Evolutionary conservation across 2,113 vertebrate species (phyloP).

Genomic region (Podarcis cretensis): DNA sequence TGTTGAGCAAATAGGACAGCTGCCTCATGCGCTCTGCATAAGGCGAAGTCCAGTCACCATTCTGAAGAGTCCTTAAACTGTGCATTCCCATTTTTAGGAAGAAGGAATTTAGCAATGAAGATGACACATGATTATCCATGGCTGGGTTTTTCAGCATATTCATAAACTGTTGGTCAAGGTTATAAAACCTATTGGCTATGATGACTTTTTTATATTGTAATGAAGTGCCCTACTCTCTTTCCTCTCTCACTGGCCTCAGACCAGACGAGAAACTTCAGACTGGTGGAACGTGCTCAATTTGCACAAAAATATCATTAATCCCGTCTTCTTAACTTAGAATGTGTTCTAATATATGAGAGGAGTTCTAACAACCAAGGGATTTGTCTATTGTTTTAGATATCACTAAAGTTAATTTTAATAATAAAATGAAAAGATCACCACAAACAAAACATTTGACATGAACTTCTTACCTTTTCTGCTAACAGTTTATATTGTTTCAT

Average conservation of each 20-base stretch:
- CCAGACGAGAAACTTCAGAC: background rate
- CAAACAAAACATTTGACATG: background rate
- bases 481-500: constrained; percentile 93
- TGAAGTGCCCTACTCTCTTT: background rate
- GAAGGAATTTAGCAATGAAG: too few relatives aligned
- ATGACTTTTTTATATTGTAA: too few relatives aligned
- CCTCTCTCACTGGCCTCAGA: background rate
- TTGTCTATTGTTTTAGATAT: constrained; percentile 3
- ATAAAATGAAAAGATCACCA: background rate
- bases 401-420: background rate
- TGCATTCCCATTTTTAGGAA: too few relatives aligned
- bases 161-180: too few relatives aligned
- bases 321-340: background rate
- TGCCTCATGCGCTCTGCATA: too few relatives aligned
- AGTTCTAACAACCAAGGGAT: background rate
- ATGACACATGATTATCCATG: too few relatives aligned
- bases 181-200: too few relatives aligned
- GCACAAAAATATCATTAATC: background rate
- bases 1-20: too few relatives aligned
- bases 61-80: too few relatives aligned
- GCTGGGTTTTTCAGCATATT: too few relatives aligned
- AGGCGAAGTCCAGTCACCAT: too few relatives aligned
- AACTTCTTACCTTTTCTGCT: constrained; percentile 88
- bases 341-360: background rate
- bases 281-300: background rate